Conservation (phyloP, 2,888 invertebrate species). For the Hoplodrina blanda region DNA sequence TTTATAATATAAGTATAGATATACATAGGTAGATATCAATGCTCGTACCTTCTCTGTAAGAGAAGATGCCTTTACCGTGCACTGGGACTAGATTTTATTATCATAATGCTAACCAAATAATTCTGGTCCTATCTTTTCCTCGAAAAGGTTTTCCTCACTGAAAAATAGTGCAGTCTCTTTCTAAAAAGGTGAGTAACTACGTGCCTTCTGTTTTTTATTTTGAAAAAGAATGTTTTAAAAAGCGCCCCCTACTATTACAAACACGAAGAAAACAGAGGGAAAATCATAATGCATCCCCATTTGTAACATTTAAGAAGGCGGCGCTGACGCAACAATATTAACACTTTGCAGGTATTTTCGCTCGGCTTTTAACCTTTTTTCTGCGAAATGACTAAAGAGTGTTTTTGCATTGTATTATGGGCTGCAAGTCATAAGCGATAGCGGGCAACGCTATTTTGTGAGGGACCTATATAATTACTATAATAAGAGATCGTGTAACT, state of each 20-base stretch:
- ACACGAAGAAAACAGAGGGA: conserved; percentile 9
- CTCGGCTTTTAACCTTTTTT: conserved; percentile 60
- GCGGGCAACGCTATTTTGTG: not conserved
- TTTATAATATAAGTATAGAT: no score
- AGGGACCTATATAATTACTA: not conserved
- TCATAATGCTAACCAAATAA: no score
- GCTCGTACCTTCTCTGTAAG: no score
- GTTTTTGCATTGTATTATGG: conserved; percentile 43
- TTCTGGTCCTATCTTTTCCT: no score
- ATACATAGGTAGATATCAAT: no score
- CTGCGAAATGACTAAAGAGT: conserved; percentile 59
- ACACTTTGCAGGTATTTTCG: conserved; percentile 52
- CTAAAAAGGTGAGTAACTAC: no score
- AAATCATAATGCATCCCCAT: conserved; percentile 49
- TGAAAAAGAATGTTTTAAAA: not conserved
- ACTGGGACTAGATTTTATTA: no score
- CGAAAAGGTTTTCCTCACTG: no score
- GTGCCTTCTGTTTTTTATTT: not conserved
- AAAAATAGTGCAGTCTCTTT: no score
- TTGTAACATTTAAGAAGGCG: conserved; percentile 46
- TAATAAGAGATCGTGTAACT: no score
- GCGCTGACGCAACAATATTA: conserved; percentile 47
- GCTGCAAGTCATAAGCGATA: conserved; percentile 5
- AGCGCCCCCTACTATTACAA: not conserved
- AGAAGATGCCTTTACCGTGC: no score